These are phyloP conservation scores for Holcopasites calliopsidis DNA, from an alignment of 1,140 invertebrate genomes.

Conservation along the genomic window DNA sequence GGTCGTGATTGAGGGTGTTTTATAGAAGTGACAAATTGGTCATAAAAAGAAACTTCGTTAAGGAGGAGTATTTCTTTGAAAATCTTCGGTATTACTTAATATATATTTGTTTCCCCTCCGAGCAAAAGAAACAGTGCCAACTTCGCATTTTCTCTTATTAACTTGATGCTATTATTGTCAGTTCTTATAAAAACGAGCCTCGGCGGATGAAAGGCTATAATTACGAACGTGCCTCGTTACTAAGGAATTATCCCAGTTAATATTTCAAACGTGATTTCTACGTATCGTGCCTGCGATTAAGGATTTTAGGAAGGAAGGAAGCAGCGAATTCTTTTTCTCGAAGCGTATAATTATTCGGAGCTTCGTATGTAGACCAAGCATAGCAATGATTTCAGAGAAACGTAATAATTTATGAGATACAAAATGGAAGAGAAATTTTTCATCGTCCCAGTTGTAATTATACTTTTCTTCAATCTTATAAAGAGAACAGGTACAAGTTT, in stretches of 20 bases:
- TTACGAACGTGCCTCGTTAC: slow-evolving; percentile 54
- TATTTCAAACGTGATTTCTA: slow-evolving; percentile 29
- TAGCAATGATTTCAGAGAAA: slow-evolving; percentile 8
- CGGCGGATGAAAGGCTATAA: slow-evolving; percentile 41
- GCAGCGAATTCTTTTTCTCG: background rate
- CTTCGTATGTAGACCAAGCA: background rate
- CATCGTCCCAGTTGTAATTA: slow-evolving; percentile 2
- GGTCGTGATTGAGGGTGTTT: no score
- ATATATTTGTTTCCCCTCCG: no score
- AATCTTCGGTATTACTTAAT: no score
- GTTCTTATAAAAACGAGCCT: background rate
- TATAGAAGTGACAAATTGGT: no score
- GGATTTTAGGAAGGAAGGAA: background rate
- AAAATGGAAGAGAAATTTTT: slow-evolving; percentile 30
- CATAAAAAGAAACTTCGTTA: no score
- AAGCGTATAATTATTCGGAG: background rate
- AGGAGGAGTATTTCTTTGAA: no score
- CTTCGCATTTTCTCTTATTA: slow-evolving; percentile 57
- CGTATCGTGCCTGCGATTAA: background rate
- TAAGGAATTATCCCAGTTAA: slow-evolving; percentile 44
- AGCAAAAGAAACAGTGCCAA: slow-evolving; percentile 29
- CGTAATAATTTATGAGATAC: no score
- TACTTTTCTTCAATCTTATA: no score
- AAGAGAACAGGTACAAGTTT: no score
- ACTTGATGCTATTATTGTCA: slow-evolving; percentile 49